These are phyloP conservation scores for Pseudachorutes palmiensis DNA, from an alignment of 1,140 invertebrate genomes.

Conservation along the genomic window DNA sequence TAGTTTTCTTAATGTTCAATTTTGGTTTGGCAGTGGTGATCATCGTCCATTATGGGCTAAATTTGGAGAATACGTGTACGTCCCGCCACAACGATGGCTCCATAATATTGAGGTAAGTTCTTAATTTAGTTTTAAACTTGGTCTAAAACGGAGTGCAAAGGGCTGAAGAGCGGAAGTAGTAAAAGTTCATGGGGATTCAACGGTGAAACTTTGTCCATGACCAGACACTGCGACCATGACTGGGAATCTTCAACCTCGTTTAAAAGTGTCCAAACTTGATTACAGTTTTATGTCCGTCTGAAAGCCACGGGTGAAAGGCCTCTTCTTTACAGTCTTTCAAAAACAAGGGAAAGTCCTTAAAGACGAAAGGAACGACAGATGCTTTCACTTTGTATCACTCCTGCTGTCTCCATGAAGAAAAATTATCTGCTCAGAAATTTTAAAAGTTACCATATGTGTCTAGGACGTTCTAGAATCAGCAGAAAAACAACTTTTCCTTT, in stretches of 20 bases:
- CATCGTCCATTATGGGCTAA: constrained; percentile 71
- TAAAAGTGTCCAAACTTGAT: neutral
- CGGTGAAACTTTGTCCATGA: neutral
- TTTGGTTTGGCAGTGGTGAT: constrained; percentile 54
- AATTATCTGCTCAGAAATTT: too few species aligned
- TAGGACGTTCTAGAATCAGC: too few species aligned
- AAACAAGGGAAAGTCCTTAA: neutral
- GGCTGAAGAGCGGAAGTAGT: neutral
- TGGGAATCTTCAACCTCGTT: neutral
- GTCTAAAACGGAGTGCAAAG: neutral
- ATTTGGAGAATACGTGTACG: constrained; percentile 72
- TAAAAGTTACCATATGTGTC: too few species aligned
- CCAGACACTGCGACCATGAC: neutral
- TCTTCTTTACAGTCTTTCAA: too few species aligned
- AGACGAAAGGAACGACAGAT: too few species aligned
- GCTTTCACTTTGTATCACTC: too few species aligned
- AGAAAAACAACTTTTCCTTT: too few species aligned
- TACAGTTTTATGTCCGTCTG: neutral
- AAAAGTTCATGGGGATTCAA: neutral
- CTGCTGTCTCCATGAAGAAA: too few species aligned
- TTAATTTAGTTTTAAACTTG: neutral
- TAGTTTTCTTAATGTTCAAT: neutral
- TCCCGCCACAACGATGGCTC: constrained; percentile 74
- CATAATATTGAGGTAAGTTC: constrained; percentile 65
- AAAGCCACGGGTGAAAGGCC: too few species aligned